Evolutionary conservation across 23 tunicate species (phyloP), one percentile per base, ranked within the genome.

Genomic region (Ascidia mentula): DNA sequence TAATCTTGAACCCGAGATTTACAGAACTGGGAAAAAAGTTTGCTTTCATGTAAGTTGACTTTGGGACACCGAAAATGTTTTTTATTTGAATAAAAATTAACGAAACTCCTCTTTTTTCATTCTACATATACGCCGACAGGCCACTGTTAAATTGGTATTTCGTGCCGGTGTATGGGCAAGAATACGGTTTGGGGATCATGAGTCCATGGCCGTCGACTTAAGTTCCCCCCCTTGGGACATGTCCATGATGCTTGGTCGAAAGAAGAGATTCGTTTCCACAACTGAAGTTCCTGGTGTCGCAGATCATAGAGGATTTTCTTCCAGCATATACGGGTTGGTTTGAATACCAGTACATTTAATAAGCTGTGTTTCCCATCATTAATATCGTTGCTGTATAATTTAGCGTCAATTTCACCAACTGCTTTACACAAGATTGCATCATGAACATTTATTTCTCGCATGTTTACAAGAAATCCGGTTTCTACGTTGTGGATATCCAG

Each of bases 21-120:
- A 53, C 65, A 53, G 13, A 53, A 53, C 65, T 9, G 65, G 65
- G 13, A 53, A 6, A 2, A 82, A 82, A 82, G 79, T 82, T 35
- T 82, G 86, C 73, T 82, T 82, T 45, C 86, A 40, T 30, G 84
- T 80, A 40, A 82, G 86, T 42, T 7, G 46, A 2, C 40, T n/a
- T n/a, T 78, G 9, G 59, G 77, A 73, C 30, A 12, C 73, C 12
- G 73, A 69, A 36, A 74, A 36, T 6, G 40, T 5, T 38, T 36
- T 7, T 26, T 15, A 74, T 13, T 69, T 69, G 26, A 69, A 69
- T 69, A 17, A n/a, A n/a, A n/a, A n/a, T n/a, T n/a, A n/a, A n/a
- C n/a, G n/a, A n/a, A n/a, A n/a, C n/a, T n/a, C n/a, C n/a, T n/a
- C n/a, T n/a, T n/a, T n/a, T n/a, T n/a, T n/a, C n/a, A n/a, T n/a